Conservation (phyloP, 2,113 vertebrate species). For the Symphodus melops region DNA sequence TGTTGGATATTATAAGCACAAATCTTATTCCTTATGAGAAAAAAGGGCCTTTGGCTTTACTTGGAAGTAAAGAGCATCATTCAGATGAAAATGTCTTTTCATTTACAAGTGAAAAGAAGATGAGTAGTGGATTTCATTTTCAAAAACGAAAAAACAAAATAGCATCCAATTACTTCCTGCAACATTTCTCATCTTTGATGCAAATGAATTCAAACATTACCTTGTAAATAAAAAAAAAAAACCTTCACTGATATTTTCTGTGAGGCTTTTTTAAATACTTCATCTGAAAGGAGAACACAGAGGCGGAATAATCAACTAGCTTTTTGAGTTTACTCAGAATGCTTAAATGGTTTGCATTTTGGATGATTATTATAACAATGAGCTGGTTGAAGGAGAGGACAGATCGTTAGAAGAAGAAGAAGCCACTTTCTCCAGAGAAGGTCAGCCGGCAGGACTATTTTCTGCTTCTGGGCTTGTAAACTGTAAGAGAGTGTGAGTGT, state of each 20-base stretch:
- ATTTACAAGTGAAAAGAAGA: too few species aligned
- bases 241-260: background rate
- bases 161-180: background rate
- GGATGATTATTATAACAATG: background rate
- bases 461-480: conserved; percentile 25
- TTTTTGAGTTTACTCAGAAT: too few species aligned
- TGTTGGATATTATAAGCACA: background rate
- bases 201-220: conserved; percentile 17
- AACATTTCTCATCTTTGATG: conserved; percentile 5
- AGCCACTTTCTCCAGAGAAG: conserved; percentile 47
- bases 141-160: background rate
- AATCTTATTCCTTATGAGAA: background rate
- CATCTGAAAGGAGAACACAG: conserved; percentile 9
- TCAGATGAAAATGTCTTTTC: background rate
- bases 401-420: background rate
- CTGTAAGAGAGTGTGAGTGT: conserved; percentile 1
- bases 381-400: background rate
- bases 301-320: background rate
- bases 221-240: conserved; percentile 22
- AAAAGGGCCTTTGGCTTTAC: background rate
- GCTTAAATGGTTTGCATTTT: background rate
- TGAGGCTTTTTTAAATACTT: background rate
- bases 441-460: conserved; percentile 30
- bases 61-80: conserved; percentile 9
- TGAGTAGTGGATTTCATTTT: too few species aligned